Percentiles rank a stretch among this genome's conserved stretches.
Evolutionary conservation across 2,113 vertebrate genomes (phyloP).

Genomic region (Corythornis cristatus): DNA sequence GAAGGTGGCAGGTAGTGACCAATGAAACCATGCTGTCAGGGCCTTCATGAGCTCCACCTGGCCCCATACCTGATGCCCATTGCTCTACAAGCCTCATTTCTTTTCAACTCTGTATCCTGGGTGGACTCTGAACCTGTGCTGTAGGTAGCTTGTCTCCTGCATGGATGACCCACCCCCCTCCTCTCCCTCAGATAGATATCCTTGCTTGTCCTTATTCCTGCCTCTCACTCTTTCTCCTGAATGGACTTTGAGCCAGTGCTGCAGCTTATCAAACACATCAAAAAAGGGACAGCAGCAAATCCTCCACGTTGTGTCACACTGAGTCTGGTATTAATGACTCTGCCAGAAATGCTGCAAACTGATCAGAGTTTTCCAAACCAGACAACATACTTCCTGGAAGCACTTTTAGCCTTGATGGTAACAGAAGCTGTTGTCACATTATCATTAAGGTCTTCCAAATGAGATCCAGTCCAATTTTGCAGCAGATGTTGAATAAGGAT

Average conservation of each 20-base stretch:
- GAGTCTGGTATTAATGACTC: background rate
- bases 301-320: background rate
- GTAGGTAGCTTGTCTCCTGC: background rate
- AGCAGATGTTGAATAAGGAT: background rate
- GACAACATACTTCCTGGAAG: background rate
- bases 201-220: background rate
- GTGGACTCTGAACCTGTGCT: background rate
- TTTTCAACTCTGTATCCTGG: background rate
- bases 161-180: background rate
- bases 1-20: background rate
- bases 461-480: background rate
- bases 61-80: background rate
- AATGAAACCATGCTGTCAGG: accelerated
- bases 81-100: background rate
- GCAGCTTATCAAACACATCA: background rate
- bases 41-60: background rate
- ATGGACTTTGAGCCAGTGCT: background rate
- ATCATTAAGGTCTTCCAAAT: conserved; percentile 1
- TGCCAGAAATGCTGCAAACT: background rate
- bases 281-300: conserved; percentile 24
- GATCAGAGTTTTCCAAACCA: conserved; percentile 16
- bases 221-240: background rate
- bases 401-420: conserved; percentile 5
- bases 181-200: background rate
- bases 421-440: background rate